Conservation (phyloP, 2,888 invertebrate species). For the Acronicta leporina region DNA sequence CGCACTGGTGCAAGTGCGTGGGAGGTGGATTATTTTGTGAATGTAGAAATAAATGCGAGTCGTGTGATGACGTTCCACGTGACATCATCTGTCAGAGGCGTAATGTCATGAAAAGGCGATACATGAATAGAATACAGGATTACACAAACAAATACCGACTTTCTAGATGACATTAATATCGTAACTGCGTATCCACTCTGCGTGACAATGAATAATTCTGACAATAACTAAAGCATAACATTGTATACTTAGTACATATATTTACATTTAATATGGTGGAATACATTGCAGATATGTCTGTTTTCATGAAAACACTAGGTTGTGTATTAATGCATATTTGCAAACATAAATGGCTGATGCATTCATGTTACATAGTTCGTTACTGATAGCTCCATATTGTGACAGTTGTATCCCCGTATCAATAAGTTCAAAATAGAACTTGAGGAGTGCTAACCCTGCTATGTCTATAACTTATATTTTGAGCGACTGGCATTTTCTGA, state of each 20-base stretch:
- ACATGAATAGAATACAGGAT: constrained; percentile 41
- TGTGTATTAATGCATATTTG: constrained; percentile 16
- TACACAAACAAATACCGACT: constrained; percentile 28
- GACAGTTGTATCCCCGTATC: background rate
- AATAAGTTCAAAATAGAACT: constrained; percentile 4
- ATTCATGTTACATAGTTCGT: constrained; percentile 22
- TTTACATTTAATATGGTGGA: background rate
- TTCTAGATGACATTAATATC: constrained; percentile 27
- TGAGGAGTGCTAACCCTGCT: constrained; percentile 9
- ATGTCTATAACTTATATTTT: constrained; percentile 20
- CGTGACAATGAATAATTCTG: constrained; percentile 10
- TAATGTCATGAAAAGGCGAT: constrained; percentile 44
- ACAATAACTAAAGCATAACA: constrained; percentile 10
- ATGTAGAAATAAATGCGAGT: constrained; percentile 27
- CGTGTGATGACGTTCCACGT: constrained; percentile 33
- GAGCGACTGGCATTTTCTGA: constrained; percentile 55
- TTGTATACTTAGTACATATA: constrained; percentile 2
- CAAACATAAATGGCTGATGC: constrained; percentile 13
- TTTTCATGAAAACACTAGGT: constrained; percentile 18
- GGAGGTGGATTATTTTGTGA: constrained; percentile 25
- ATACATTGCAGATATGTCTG: constrained; percentile 10
- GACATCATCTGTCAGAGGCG: constrained; percentile 20
- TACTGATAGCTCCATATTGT: constrained; percentile 18
- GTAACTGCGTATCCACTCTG: background rate
- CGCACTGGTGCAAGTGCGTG: constrained; percentile 14